Base-by-base conservation (phyloP, 2,113 vertebrate species). In the Eolophus roseicapilla region DNA sequence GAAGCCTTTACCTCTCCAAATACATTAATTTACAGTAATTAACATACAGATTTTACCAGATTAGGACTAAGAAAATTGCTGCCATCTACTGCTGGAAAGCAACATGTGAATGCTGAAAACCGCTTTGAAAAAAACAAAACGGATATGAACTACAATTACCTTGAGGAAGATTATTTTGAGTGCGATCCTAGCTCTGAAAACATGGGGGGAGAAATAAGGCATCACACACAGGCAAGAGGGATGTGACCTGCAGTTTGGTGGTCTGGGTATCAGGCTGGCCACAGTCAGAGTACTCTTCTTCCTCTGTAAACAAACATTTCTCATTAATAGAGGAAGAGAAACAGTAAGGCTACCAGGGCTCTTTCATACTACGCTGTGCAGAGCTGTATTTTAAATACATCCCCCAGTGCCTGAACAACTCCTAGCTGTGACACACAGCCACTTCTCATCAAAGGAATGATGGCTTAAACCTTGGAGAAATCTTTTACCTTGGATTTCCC, bases 81-180 rank as follows among this genome's bases (percentile, higher is more conserved):
- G 96, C 97, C 96, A 97, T 92, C 95, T 97, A 92, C 95, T 97
- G 97, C 92, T 96, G 77, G 92, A 91, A 96, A 96, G 46, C 86
- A 96, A 96, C 94, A 96, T 0, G 5, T 85, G 73, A 91, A 44
- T 89, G 68, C 10, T 33, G 60, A 82, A 92, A 84, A 31, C 10
- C 4, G 82, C 50, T 89, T 73, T n/a, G 8, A 47, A 79, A 88
- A 85, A 5, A 20, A 87, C 3, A 9, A 33, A 20, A 8, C 57
- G 79, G 17, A 43, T 89, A 52, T 2, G 21, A 93, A 27, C 5
- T 55, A 31, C 24, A 50, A 23, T 17, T 60, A 88, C 16, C 46
- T 49, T 37, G 28, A 59, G 13, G 35, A 82, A 63, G 50, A 55
- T 67, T 46, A 37, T 76, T 73, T 74, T 29, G 46, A 91, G 50